Evolutionary conservation across 2,888 invertebrate genomes (phyloP).

Genomic region (Allolobophora icterica): DNA sequence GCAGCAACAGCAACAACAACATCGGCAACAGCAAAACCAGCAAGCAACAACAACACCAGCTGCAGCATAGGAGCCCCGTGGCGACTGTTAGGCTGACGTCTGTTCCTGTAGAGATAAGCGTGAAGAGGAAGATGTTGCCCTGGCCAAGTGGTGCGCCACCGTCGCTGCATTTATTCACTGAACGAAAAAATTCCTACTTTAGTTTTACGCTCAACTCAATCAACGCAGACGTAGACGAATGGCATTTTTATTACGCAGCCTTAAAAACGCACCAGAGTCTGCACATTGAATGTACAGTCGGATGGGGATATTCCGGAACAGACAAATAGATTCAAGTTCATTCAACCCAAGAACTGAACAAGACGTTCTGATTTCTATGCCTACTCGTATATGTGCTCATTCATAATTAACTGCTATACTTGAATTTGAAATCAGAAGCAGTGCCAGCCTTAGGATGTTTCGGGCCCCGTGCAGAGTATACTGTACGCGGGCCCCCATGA

Average conservation of each 20-base stretch:
- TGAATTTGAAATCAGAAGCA: too few species aligned
- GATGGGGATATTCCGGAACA: not conserved
- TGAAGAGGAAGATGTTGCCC: not conserved
- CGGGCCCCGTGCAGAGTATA: too few species aligned
- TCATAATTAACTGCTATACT: not conserved
- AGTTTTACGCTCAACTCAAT: conserved; percentile 10
- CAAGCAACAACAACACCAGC: too few species aligned
- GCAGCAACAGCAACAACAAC: not conserved
- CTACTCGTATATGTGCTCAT: too few species aligned
- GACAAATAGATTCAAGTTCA: not conserved
- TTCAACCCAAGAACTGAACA: not conserved
- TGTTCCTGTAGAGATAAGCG: not conserved
- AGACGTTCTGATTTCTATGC: not conserved
- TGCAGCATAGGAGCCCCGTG: not conserved
- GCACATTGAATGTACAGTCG: not conserved
- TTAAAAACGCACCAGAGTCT: not conserved
- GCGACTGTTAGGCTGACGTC: not conserved
- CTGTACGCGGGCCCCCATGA: too few species aligned
- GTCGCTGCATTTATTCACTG: not conserved
- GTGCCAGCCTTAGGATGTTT: too few species aligned
- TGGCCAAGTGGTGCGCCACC: not conserved
- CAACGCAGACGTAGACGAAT: not conserved
- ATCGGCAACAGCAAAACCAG: too few species aligned
- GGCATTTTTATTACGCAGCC: not conserved
- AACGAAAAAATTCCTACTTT: not conserved